Evolutionary conservation across 2,797 vertebrate genomes (phyloP), one percentile per base, ranked within the genome.

Genomic region (Pterois miles): DNA sequence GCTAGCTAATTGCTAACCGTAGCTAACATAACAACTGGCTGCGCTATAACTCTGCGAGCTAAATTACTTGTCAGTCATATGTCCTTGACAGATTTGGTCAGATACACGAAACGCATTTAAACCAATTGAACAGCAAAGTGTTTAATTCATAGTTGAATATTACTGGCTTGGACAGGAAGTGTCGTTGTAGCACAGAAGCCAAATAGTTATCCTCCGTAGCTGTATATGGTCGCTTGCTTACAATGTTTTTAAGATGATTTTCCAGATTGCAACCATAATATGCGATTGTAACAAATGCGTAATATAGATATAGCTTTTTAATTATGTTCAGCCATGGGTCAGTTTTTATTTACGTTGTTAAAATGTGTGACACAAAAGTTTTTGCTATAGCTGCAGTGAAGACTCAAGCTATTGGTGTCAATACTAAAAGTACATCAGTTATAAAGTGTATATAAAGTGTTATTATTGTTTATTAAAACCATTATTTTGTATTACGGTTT

Each of bases 1-100:
- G 82, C 71, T 80, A 70, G 76, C 73, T 54, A 6, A 4, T 82
- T 78, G 88, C 80, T 91, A 89, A 78, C 58, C 2, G 5, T 31
- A 64, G 48, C 71, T 67, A 48, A 31, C 16, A 5, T 8, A 52
- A 16, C 31, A 65, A 16, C 53, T 31, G 12, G 5, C 29, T 16
- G 6, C 40, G 4, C 16, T 25, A 1, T 14, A 2, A 2, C 18
- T 43, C 5, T 23, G 11, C 13, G 2, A 59, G 18, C 13, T n/a
- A 27, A 34, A 13, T 11, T 20, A 6, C 7, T 4, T 36, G 40
- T 34, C 62, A 75, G 29, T 9, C 27, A 0, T 13, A 0, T 23
- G 0, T 53, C 1, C 27, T 34, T 22, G 7, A 9, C 14, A 64
- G 0, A 0, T 5, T 25, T 34, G 1, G 2, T 0, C 9, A 29